Conservation (phyloP, 2,113 vertebrate genomes). For the Cyanoramphus novaezelandiae region DNA sequence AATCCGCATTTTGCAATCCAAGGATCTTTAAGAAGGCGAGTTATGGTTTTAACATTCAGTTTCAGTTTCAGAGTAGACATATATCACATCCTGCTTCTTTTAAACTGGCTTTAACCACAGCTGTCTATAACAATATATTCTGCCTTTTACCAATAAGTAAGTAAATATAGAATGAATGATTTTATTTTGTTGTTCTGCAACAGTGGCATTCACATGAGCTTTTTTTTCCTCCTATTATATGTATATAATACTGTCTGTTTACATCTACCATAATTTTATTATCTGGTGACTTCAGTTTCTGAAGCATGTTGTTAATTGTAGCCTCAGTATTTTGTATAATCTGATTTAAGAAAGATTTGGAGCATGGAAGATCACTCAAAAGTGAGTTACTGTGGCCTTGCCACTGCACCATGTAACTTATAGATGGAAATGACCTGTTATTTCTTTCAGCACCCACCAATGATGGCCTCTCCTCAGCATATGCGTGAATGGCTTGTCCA, state of each 20-base stretch:
- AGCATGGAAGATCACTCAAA: background rate
- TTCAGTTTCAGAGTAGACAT: background rate
- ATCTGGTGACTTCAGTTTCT: background rate
- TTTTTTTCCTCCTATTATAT: background rate
- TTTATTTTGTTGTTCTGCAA: background rate
- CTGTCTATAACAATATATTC: background rate
- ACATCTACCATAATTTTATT: background rate
- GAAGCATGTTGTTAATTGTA: background rate
- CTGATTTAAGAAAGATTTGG: background rate
- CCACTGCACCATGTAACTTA: background rate
- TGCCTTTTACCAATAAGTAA: background rate
- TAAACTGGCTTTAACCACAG: background rate
- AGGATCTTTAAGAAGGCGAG: background rate
- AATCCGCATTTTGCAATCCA: background rate
- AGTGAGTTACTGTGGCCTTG: background rate
- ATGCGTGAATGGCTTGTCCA: background rate
- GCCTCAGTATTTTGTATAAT: background rate
- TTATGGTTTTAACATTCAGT: background rate
- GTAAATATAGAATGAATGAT: background rate
- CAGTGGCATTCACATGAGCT: background rate
- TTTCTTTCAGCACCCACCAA: background rate
- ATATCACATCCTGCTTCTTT: background rate
- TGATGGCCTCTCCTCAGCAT: fast-evolving
- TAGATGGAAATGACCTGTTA: background rate
- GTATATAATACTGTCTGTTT: background rate